Evolutionary conservation across 2,888 invertebrate species (phyloP).

Genomic region (Pecten maximus): DNA sequence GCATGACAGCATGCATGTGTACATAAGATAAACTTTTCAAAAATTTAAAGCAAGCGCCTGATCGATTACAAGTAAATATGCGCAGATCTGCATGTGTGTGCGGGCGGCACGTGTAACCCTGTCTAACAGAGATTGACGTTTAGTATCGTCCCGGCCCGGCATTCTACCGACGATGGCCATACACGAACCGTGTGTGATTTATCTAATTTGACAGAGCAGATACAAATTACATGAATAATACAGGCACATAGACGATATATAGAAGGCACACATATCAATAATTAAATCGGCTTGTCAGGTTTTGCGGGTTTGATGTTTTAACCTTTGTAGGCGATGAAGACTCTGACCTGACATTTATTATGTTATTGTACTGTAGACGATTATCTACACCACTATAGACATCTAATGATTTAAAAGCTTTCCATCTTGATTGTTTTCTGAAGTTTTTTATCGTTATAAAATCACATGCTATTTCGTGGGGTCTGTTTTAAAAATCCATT

Average conservation of each 20-base stretch:
- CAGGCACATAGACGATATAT: neutral
- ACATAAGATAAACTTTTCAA: neutral
- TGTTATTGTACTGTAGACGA: neutral
- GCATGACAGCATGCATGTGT: neutral
- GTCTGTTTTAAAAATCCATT: neutral
- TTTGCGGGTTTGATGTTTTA: conserved; percentile 5
- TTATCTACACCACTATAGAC: neutral
- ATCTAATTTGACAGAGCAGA: conserved; percentile 3
- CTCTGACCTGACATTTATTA: neutral
- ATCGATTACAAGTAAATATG: neutral
- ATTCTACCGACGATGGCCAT: neutral
- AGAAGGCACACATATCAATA: conserved; percentile 29
- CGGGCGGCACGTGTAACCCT: neutral
- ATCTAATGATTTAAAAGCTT: neutral
- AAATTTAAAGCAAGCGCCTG: neutral
- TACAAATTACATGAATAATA: conserved; percentile 32
- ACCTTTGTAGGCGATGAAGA: neutral
- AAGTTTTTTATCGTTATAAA: neutral
- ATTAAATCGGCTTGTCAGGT: neutral
- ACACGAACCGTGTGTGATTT: neutral
- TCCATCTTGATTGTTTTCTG: neutral
- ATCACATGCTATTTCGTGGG: neutral
- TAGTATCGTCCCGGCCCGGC: neutral
- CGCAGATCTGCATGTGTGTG: neutral
- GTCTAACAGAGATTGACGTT: neutral